Conservation (phyloP, 2,113 vertebrate species). For the Sakesphorus luctuosus region DNA sequence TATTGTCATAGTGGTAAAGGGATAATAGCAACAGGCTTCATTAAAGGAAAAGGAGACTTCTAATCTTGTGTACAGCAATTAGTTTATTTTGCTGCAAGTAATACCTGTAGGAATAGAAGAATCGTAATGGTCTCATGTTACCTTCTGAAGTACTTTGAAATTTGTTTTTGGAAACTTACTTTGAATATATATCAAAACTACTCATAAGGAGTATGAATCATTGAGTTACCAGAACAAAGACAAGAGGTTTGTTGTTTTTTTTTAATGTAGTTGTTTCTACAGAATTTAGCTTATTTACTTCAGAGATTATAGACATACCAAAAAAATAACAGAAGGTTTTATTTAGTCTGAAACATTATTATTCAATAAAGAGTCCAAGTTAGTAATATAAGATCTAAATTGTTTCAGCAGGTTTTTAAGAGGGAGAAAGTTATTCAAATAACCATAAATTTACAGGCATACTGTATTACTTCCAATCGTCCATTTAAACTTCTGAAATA, state of each 20-base stretch:
- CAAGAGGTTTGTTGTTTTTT: neutral
- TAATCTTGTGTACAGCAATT: neutral
- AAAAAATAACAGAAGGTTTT: neutral
- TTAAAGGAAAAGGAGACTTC: slow-evolving; percentile 6
- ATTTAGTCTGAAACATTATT: neutral
- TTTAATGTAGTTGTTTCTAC: neutral
- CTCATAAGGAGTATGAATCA: neutral
- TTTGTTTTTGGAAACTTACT: neutral
- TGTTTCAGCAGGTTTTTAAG: neutral
- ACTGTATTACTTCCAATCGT: neutral
- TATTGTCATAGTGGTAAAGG: neutral
- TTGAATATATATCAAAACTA: neutral
- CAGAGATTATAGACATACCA: neutral
- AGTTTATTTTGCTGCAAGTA: neutral
- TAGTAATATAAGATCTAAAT: neutral
- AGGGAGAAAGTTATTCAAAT: neutral
- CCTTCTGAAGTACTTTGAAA: neutral
- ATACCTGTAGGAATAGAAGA: slow-evolving; percentile 15
- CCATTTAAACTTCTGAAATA: neutral
- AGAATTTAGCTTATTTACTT: neutral
- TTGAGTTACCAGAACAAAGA: neutral
- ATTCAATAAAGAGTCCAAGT: neutral
- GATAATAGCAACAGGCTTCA: neutral
- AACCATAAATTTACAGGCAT: neutral
- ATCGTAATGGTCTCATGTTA: neutral